A percentile compares a stretch with the other conserved stretches of the same genome.
phyloP scores from a whole-genome alignment of 1,140 invertebrate genomes.

The Plectrocnemia conspersa region DNA sequence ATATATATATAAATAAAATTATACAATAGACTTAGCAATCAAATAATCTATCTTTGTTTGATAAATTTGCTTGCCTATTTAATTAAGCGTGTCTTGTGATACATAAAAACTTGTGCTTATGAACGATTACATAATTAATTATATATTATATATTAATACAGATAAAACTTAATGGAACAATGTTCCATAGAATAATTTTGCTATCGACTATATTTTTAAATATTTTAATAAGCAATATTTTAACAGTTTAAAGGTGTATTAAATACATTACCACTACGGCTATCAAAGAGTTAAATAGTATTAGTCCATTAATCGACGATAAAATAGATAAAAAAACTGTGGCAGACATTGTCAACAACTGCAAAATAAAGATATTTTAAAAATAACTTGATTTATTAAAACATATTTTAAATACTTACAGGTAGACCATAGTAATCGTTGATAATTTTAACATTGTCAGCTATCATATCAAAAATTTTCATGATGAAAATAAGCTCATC shows the following conservation, averaged over 20 bases:
- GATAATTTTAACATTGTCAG: slow-evolving; percentile 29
- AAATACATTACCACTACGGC: slow-evolving; percentile 19
- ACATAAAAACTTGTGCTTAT: too few species aligned
- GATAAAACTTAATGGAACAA: too few species aligned
- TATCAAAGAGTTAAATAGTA: slow-evolving; percentile 9
- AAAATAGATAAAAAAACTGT: slow-evolving; percentile 19
- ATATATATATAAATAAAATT: too few species aligned
- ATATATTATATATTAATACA: too few species aligned
- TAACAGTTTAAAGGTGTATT: background rate
- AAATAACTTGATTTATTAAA: slow-evolving; percentile 5
- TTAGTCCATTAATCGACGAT: slow-evolving; percentile 15
- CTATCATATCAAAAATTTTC: slow-evolving; percentile 29
- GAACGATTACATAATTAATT: background rate
- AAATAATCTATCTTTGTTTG: too few species aligned
- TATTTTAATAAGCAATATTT: background rate
- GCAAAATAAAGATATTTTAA: slow-evolving; percentile 10
- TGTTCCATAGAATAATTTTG: too few species aligned
- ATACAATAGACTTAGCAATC: too few species aligned
- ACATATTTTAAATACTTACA: slow-evolving; percentile 12
- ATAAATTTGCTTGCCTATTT: too few species aligned
- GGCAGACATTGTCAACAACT: slow-evolving; percentile 15
- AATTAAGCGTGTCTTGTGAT: too few species aligned
- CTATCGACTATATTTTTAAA: too few species aligned
- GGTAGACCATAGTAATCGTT: slow-evolving; percentile 25
- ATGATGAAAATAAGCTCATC: slow-evolving; percentile 19